Evolutionary conservation across 1,140 invertebrate genomes (phyloP), one percentile per base, ranked within the genome.

Genomic region (Hormaphis cornu): DNA sequence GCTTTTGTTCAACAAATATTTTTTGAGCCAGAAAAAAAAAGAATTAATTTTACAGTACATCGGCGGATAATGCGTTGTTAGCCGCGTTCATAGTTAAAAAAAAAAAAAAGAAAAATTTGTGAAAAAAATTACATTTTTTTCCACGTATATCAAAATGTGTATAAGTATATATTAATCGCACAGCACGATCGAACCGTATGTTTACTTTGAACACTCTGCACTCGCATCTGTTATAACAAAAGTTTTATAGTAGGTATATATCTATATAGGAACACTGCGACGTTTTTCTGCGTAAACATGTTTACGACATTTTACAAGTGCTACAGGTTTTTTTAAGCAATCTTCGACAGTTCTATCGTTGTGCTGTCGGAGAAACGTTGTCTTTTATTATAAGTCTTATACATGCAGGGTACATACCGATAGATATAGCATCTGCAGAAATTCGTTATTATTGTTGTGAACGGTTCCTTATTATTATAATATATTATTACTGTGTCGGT

Each of bases 181-280:
- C n/a, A 58, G 20, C 7, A 24, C 35, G 22, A 40, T 58, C 3
- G 14, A 37, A 40, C 40, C 40, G 16, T 20, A 14, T 66, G 26
- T 66, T 66, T 66, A 66, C 61, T 48, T 46, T 33, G 18, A 48
- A 48, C 18, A 10, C 26, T 18, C 22, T 14, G 40, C 44, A 33
- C 20, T 37, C 44, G 35, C 61, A 66, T 66, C 61, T 66, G 61
- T 66, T 66, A 66, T 33, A 66, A 66, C 44, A 66, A 48, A 28
- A 66, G 61, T 33, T 66, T 46, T 66, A 58, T n/a, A n/a, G n/a
- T n/a, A 46, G 16, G 42, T 46, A 46, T n/a, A n/a, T 5, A 46
- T 46, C 42, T 10, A 8, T 37, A n/a, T 37, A 6, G 14, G 37
- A 16, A 20, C 6, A 66, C 44, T 33, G 18, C 44, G 18, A 24